A percentile compares a stretch with the other conserved stretches of the same genome.
Conservation (phyloP, 2,888 invertebrate species). For the Trichogramma evanescens region DNA sequence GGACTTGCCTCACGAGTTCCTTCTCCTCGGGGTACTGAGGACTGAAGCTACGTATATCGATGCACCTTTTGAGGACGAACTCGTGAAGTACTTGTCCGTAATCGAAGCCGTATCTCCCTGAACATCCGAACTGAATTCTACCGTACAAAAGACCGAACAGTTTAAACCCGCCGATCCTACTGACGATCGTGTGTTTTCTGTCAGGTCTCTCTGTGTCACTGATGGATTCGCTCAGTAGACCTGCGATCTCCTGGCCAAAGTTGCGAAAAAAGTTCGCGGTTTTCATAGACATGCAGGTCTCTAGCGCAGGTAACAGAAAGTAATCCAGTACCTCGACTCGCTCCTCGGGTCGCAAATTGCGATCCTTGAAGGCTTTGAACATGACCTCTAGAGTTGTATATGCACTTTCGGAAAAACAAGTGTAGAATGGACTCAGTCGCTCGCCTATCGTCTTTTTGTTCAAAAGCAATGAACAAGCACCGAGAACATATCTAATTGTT, state of each 20-base stretch:
- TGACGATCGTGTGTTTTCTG: constrained; percentile 29
- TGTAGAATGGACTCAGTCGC: constrained; percentile 30
- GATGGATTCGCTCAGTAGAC: neutral
- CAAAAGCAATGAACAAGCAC: constrained; percentile 27
- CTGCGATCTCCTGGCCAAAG: neutral
- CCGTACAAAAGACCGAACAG: constrained; percentile 43
- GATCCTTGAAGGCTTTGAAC: constrained; percentile 31
- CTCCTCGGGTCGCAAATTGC: constrained; percentile 20
- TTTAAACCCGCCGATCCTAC: constrained; percentile 43
- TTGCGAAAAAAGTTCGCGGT: neutral
- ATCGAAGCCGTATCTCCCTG: neutral
- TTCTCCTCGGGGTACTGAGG: constrained; percentile 28
- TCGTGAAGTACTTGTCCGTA: neutral
- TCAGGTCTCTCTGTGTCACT: neutral
- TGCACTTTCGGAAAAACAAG: constrained; percentile 25
- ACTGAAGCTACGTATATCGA: constrained; percentile 22
- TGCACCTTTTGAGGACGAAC: neutral
- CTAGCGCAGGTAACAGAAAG: constrained; percentile 37
- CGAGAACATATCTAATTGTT: constrained; percentile 31
- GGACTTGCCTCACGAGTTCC: constrained; percentile 51
- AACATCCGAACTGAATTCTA: constrained; percentile 25
- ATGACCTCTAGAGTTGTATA: constrained; percentile 29
- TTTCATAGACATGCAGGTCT: neutral
- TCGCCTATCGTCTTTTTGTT: constrained; percentile 27
- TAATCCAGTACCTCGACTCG: constrained; percentile 38